Percentiles rank a stretch among this genome's conserved stretches.
These are phyloP conservation scores for Drosophila kikkawai DNA, from an alignment of 1,140 invertebrate species.

Conservation along the genomic window DNA sequence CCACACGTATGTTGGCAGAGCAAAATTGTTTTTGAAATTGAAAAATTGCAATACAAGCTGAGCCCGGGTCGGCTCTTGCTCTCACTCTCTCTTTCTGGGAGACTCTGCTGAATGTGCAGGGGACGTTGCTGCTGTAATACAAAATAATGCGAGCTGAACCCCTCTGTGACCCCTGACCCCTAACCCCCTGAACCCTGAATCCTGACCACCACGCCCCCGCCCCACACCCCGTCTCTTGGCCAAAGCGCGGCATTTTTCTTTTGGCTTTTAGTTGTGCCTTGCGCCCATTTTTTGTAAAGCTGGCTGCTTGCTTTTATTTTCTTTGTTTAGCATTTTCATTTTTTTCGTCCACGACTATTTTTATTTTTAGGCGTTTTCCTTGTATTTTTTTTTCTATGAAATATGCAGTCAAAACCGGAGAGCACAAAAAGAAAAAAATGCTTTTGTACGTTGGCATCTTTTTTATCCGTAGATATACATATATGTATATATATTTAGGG, in stretches of 20 bases:
- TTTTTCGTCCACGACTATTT: constrained; percentile 48
- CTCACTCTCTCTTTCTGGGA: not conserved
- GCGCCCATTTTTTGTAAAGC: constrained; percentile 71
- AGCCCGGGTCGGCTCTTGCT: constrained; percentile 28
- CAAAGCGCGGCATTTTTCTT: constrained; percentile 68
- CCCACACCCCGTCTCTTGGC: not conserved
- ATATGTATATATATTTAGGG: constrained; percentile 9
- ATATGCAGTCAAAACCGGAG: constrained; percentile 60
- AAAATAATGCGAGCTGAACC: constrained; percentile 71
- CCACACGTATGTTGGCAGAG: constrained; percentile 82
- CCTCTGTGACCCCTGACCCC: constrained; percentile 9
- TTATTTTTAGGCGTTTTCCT: constrained; percentile 27
- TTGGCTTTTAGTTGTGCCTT: constrained; percentile 61
- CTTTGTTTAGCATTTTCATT: constrained; percentile 78
- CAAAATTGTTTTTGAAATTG: constrained; percentile 83
- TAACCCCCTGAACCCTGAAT: not conserved
- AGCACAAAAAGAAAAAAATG: constrained; percentile 46
- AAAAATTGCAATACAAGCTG: constrained; percentile 83
- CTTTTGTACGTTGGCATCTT: constrained; percentile 62
- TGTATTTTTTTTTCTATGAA: constrained; percentile 51
- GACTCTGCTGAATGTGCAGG: constrained; percentile 25
- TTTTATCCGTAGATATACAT: constrained; percentile 9
- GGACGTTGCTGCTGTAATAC: constrained; percentile 65
- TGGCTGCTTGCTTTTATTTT: constrained; percentile 67
- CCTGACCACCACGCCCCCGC: not conserved